Percentiles rank a stretch among this genome's conserved stretches.
Evolutionary conservation across 2,888 invertebrate genomes (phyloP).

Genomic region (Synanthedon vespiformis): DNA sequence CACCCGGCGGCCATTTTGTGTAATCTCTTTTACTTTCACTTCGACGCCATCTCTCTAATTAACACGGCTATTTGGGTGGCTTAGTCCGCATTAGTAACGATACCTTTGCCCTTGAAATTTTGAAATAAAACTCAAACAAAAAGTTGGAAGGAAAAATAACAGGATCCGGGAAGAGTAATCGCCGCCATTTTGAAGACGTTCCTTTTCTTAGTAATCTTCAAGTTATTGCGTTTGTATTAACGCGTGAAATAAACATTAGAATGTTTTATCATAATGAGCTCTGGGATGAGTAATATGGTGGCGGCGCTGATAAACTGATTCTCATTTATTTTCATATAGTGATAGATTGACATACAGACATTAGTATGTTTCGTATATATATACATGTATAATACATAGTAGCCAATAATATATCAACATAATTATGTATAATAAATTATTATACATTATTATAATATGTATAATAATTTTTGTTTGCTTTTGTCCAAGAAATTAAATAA

Average conservation of each 20-base stretch:
- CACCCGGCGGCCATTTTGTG: slow-evolving; percentile 6
- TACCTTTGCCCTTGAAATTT: slow-evolving; percentile 10
- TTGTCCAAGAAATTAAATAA: no score
- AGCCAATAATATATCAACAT: no score
- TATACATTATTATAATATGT: no score
- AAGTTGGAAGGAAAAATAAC: slow-evolving; percentile 7
- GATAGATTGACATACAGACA: no score
- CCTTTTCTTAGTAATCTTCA: slow-evolving; percentile 31
- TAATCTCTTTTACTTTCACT: slow-evolving; percentile 13
- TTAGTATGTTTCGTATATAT: no score
- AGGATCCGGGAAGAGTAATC: slow-evolving; percentile 28
- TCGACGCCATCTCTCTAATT: slow-evolving; percentile 18
- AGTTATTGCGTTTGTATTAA: slow-evolving; percentile 32
- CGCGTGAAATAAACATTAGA: slow-evolving; percentile 37
- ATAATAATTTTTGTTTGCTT: no score
- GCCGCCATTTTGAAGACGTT: slow-evolving; percentile 26
- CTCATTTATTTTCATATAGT: not conserved
- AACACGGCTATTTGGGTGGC: slow-evolving; percentile 25
- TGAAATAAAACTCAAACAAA: slow-evolving; percentile 2
- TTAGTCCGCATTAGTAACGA: slow-evolving; percentile 16
- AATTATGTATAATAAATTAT: no score
- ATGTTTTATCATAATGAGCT: slow-evolving; percentile 18
- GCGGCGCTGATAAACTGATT: not conserved
- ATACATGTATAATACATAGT: no score
- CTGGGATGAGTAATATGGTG: slow-evolving; percentile 13